A percentile compares a stretch with the other conserved stretches of the same genome.
Conservation (phyloP, 2,113 vertebrate species). For the Charina bottae region DNA sequence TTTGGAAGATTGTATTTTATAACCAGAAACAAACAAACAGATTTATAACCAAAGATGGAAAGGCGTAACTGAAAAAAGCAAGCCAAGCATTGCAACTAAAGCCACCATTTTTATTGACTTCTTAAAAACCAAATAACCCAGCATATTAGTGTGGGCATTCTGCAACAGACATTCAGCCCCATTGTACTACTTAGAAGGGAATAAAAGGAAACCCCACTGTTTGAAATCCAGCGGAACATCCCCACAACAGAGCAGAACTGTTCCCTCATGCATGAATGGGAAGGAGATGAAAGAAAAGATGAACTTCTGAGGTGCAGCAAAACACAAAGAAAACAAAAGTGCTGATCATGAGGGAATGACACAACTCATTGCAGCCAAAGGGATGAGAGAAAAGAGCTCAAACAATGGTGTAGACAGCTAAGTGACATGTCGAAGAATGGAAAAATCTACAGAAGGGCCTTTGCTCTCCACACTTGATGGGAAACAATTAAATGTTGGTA, state of each 20-base stretch:
- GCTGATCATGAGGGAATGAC: slow-evolving; percentile 98
- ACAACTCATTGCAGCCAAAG: slow-evolving; percentile 89
- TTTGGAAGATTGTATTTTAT: slow-evolving; percentile 75
- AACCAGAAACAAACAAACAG: slow-evolving; percentile 81
- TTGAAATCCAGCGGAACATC: slow-evolving; percentile 99
- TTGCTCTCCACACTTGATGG: slow-evolving; percentile 85
- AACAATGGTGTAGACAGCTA: slow-evolving; percentile 92
- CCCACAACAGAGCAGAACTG: slow-evolving; percentile 99
- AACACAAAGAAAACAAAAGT: slow-evolving; percentile 99
- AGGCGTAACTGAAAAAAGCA: slow-evolving; percentile 62
- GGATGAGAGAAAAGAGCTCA: slow-evolving; percentile 82
- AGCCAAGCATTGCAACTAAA: slow-evolving; percentile 78
- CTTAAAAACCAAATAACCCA: slow-evolving; percentile 98
- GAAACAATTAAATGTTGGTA: slow-evolving; percentile 89
- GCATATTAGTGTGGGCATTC: slow-evolving; percentile 95
- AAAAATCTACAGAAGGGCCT: slow-evolving; percentile 98
- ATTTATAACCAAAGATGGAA: slow-evolving; percentile 74
- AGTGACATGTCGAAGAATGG: slow-evolving; percentile 97
- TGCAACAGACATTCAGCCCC: slow-evolving; percentile 96
- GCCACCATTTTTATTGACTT: slow-evolving; percentile 99
- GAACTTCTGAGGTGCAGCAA: slow-evolving; percentile 98
- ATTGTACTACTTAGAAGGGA: slow-evolving; percentile 96
- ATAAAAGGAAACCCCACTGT: slow-evolving; percentile 99
- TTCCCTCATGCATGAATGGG: slow-evolving; percentile 99
- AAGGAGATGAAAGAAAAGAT: slow-evolving; percentile 98